phyloP scores from a whole-genome alignment of 1,140 invertebrate species.

The Pogonomyrmex barbatus region DNA sequence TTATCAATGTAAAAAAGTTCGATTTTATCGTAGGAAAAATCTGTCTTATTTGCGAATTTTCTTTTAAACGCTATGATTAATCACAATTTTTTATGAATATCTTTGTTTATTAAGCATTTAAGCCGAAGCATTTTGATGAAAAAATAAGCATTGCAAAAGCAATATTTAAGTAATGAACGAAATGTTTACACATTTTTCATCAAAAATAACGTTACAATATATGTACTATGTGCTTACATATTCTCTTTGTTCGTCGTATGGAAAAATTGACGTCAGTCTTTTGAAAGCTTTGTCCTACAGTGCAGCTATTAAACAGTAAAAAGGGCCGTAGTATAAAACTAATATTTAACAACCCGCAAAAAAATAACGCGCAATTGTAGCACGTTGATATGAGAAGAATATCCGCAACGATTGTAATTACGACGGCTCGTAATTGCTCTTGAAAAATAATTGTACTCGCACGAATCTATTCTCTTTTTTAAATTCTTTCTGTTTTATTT shows the following conservation, averaged over 20 bases:
- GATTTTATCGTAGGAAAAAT: not conserved
- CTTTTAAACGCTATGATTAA: not conserved
- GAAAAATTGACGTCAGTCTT: conserved; percentile 14
- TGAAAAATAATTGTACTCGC: conserved; percentile 8
- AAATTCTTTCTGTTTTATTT: not conserved
- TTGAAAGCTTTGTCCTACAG: not conserved
- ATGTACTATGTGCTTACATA: not conserved
- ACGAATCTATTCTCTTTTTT: not conserved
- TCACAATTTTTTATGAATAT: not conserved
- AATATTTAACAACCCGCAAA: conserved; percentile 25
- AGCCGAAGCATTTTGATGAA: not conserved
- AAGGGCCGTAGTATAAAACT: not conserved
- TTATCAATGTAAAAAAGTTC: not conserved
- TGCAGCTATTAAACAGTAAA: conserved; percentile 6
- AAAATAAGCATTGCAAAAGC: not conserved
- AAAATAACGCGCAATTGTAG: not conserved
- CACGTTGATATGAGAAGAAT: conserved; percentile 19
- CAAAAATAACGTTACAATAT: not conserved
- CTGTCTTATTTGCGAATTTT: not conserved
- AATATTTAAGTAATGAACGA: not conserved
- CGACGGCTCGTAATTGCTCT: not conserved
- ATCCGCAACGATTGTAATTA: conserved; percentile 23
- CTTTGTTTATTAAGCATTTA: not conserved
- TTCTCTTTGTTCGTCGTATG: conserved; percentile 15
- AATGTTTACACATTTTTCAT: not conserved